Evolutionary conservation across 1,140 invertebrate genomes (phyloP).

Genomic region (Holotrichia oblita): DNA sequence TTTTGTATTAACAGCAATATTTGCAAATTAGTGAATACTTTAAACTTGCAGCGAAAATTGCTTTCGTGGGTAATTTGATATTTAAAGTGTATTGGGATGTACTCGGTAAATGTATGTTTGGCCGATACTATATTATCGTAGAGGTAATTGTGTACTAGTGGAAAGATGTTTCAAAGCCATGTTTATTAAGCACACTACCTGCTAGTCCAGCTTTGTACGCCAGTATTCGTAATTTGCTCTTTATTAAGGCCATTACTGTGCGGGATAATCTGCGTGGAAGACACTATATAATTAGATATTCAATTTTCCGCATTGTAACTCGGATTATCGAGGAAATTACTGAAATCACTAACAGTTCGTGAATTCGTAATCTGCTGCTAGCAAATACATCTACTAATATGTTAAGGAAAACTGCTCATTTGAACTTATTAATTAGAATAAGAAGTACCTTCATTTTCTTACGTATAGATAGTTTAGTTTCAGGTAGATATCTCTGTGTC

Average conservation of each 20-base stretch:
- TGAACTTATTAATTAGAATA: no score
- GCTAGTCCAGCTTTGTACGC: background rate
- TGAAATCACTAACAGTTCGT: background rate
- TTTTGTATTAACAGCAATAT: no score
- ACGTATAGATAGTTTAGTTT: no score
- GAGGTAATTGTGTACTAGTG: background rate
- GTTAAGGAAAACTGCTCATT: no score
- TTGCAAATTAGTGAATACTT: no score
- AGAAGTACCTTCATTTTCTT: no score
- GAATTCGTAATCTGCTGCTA: background rate
- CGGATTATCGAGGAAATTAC: background rate
- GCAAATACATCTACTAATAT: background rate
- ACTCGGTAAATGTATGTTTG: background rate
- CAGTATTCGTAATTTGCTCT: background rate
- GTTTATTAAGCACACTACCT: background rate
- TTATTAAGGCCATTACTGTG: background rate
- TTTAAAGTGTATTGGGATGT: background rate
- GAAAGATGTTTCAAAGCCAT: background rate
- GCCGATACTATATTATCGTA: background rate
- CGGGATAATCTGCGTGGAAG: background rate
- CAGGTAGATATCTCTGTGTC: no score
- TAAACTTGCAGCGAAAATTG: no score
- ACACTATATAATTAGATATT: background rate
- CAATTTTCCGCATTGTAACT: background rate
- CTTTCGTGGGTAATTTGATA: conserved; percentile 4